Evolutionary conservation across 37 sponge, comb jelly and placozoan genomes (phyloP).

Genomic region (Halichondria panicea): DNA sequence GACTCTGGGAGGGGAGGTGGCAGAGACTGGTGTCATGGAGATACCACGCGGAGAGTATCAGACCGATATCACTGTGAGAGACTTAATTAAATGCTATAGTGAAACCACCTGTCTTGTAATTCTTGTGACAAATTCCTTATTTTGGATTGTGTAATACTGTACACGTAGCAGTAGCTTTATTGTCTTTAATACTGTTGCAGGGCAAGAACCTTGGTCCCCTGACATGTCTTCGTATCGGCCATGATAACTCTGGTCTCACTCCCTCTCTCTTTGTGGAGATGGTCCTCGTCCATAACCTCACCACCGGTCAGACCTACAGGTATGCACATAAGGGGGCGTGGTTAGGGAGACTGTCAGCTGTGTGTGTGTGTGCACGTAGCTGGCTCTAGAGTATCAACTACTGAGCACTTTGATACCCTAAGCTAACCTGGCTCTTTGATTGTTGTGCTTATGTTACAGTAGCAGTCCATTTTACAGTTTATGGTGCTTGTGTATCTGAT

Average conservation of each 20-base stretch:
- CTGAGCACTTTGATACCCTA: background rate
- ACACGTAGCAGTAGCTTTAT: background rate
- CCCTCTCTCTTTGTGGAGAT: conserved; percentile 77
- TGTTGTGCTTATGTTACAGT: background rate
- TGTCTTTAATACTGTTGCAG: too few relatives aligned
- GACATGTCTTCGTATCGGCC: conserved; percentile 82
- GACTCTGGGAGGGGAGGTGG: conserved; percentile 73
- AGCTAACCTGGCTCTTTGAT: background rate
- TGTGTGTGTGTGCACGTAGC: background rate
- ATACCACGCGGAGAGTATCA: conserved; percentile 75
- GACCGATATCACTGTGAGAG: conserved; percentile 55
- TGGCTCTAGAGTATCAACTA: background rate
- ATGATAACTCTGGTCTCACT: conserved; percentile 86
- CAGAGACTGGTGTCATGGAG: conserved; percentile 45
- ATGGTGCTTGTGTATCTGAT: background rate
- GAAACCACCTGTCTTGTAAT: too few relatives aligned
- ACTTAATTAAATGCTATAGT: too few relatives aligned
- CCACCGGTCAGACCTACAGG: conserved; percentile 86
- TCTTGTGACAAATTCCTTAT: background rate
- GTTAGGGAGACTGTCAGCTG: background rate
- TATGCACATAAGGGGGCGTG: conserved; percentile 10
- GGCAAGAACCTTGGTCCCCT: conserved; percentile 79
- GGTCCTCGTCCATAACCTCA: conserved; percentile 82
- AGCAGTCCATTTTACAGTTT: background rate
- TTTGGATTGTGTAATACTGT: background rate